phyloP scores from a whole-genome alignment of 2,888 invertebrate genomes.

The Cephus spinipes region DNA sequence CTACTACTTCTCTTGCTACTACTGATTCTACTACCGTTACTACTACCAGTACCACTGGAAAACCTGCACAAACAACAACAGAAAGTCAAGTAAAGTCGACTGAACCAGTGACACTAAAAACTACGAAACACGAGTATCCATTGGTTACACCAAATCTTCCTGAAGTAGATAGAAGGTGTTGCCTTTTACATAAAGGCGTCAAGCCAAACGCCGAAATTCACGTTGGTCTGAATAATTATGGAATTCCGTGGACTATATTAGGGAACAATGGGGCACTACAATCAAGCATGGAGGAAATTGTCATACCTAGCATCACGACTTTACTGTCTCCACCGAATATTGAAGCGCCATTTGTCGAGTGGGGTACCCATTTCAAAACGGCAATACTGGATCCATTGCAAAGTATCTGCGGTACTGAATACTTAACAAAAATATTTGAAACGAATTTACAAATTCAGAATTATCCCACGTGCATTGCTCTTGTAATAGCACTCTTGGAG shows the following conservation, averaged over 20 bases:
- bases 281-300: not conserved
- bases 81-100: no score
- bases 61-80: no score
- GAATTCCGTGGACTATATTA: not conserved
- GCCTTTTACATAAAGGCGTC: not conserved
- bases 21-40: no score
- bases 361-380: not conserved
- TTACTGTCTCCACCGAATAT: not conserved
- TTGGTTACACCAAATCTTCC: not conserved
- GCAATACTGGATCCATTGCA: not conserved
- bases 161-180: not conserved
- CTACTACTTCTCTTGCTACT: no score
- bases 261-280: not conserved
- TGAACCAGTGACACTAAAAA: no score
- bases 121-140: not conserved
- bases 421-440: constrained; percentile 21
- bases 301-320: not conserved
- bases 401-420: not conserved
- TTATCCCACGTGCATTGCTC: constrained; percentile 33
- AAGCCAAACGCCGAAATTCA: not conserved
- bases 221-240: not conserved
- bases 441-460: constrained; percentile 12
- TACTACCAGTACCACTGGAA: no score
- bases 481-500: constrained; percentile 25
- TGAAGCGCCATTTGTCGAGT: not conserved